Base-by-base conservation (phyloP, 2,797 vertebrate species). In the Mycteria americana region DNA sequence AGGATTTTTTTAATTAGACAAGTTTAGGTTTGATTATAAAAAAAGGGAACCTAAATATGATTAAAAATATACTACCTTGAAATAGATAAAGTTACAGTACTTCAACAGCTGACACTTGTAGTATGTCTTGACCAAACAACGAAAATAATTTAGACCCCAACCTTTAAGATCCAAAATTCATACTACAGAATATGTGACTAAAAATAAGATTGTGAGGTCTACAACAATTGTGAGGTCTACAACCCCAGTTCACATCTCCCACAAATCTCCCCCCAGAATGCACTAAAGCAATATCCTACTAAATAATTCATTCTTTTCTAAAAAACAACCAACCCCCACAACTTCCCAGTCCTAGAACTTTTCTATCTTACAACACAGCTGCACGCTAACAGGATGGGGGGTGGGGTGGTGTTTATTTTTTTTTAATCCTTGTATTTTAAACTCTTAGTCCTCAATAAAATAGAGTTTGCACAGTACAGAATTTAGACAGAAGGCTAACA, bases 201-300 rank as follows among this genome's bases (percentile, higher is more conserved):
- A 60, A 91, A 74, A 8, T 35, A 83, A 83, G 8, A 41, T 1
- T 62, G 16, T 16, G 22, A 86, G 4, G 10, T 45, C 43, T 72
- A 4, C 17, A 10, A 43, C 24, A 21, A 70, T 25, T 35, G 7
- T 39, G 18, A 41, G 4, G 9, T 63, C 51, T 76, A 39, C 8
- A 78, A 18, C 4, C 5, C 4, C 13, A 25, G 25, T 68, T 19
- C 31, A 31, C 7, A n/a, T 46, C 2, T 69, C 57, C 5, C 19
- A 69, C 4, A n/a, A 33, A 45, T 8, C 25, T 24, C 13, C 7
- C 8, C 13, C 4, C 4, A 7, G n/a, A 69, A 30, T 1, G 4
- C 30, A 76, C 13, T 62, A 41, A 57, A 85, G 11, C 5, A 79
- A 28, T 18, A 56, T 1, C 4, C 25, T 75, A n/a, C 15, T 14